Evolutionary conservation across 1,140 invertebrate species (phyloP), one percentile per base, ranked within the genome.

Genomic region (Apis cerana): DNA sequence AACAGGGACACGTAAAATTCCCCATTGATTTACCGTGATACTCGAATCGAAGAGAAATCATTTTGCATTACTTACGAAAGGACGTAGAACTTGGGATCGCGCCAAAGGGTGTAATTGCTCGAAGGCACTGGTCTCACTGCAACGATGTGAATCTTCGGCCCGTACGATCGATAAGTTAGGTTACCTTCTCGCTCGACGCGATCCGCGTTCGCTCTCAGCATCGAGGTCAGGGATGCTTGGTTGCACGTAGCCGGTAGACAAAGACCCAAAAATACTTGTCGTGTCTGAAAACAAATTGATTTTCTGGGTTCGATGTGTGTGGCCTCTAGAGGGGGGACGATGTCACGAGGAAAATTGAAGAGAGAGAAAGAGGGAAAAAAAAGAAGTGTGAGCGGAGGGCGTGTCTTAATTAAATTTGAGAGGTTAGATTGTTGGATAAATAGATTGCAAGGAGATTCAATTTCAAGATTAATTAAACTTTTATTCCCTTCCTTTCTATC

Each of bases 201-300:
- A 78, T 95, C 91, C 77, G 93, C 94, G 92, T 94, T 92, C 90
- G 92, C 84, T 91, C 92, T 89, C 43, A 97, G 88, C 78, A 97
- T 94, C 2, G 94, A 94, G 71, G 94, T 93, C 27, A 97, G 88
- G 50, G 97, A 96, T 13, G 92, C 87, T 3, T 94, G 91, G 56
- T 95, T 95, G 90, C 97, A 98, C 1, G 96, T 95, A 52, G 93
- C 93, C 7, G 97, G 97, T 68, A 97, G 91, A 89, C 97, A 98
- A 84, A 97, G 95, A 33, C 97, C 97, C 21, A 97, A 92, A 85
- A 96, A 95, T 78, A 97, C 94, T 88, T 95, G 93, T 85, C 96
- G 94, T 58, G 94, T 95, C 96, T 97, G 94, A 71, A 95, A 95
- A 68, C 15, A 83, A 85, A 82, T 85, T 62, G 19, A 11, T 56